A percentile compares a stretch with the other conserved stretches of the same genome.
phyloP scores from a whole-genome alignment of 1,140 invertebrate genomes.

The Drosophila seguyi region DNA sequence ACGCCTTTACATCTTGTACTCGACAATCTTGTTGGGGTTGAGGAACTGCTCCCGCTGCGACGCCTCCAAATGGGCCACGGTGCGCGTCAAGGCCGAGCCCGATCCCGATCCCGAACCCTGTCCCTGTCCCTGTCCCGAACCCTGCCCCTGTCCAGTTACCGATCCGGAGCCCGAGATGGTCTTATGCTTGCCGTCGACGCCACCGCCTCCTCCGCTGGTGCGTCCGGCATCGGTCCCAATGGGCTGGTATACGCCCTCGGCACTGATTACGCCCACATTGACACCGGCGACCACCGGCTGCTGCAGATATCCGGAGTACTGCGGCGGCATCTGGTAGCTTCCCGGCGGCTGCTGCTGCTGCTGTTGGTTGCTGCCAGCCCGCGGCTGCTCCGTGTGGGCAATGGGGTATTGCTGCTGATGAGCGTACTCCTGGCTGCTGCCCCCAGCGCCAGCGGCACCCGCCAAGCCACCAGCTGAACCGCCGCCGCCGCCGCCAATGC shows the following conservation, averaged over 20 bases:
- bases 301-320: constrained; percentile 80
- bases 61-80: constrained; percentile 79
- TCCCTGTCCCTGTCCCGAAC: constrained; percentile 21
- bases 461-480: constrained; percentile 46
- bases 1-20: constrained; percentile 85
- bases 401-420: constrained; percentile 84
- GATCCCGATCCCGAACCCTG: constrained; percentile 33
- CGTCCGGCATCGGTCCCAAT: constrained; percentile 70
- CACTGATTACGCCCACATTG: constrained; percentile 82
- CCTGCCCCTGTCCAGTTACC: constrained; percentile 19
- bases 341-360: constrained; percentile 68
- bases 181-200: constrained; percentile 45
- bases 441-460: constrained; percentile 67
- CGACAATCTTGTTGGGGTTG: constrained; percentile 84
- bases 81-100: constrained; percentile 73
- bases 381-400: constrained; percentile 78
- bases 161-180: constrained; percentile 20
- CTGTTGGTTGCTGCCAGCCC: constrained; percentile 52
- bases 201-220: constrained; percentile 53
- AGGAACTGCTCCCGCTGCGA: constrained; percentile 84
- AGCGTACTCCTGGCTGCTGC: constrained; percentile 76
- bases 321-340: constrained; percentile 74
- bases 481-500: constrained; percentile 40
- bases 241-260: constrained; percentile 77
- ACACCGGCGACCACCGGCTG: constrained; percentile 80